Base-by-base conservation (phyloP, 2,113 vertebrate genomes). In the Nannospalax galili region DNA sequence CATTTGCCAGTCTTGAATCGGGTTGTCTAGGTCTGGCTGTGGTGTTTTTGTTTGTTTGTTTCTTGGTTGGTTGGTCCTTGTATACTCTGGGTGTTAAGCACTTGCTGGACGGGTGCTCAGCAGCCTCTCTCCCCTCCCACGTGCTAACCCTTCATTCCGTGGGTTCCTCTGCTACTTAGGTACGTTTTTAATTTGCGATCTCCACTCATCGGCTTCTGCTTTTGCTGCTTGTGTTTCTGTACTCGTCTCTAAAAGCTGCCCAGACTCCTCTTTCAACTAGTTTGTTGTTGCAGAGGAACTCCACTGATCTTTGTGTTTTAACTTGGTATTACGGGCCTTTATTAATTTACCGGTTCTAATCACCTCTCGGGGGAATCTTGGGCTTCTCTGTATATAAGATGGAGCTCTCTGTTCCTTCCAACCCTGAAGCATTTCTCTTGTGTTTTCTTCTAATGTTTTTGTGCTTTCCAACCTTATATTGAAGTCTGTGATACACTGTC, bases 1-100 rank as follows among this genome's bases (percentile, higher is more conserved):
- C 6, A 0, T n/a, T 67, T 77, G 17, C 42, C 58, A 0, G 0
- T 30, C 35, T 37, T 30, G 35, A 8, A n/a, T 35, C 40, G 5
- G 20, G 64, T 14, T 65, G 73, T 45, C 28, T 64, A 62, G n/a
- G 5, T 58, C 22, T 77, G 1, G 15, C 73, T 74, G 74, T 52
- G 11, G 48, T 52, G 77, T 42, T 67, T n/a, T n/a, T n/a, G n/a
- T n/a, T n/a, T n/a, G n/a, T n/a, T n/a, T n/a, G n/a, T n/a, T n/a
- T n/a, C n/a, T n/a, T n/a, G n/a, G n/a, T n/a, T 35, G 20, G 28
- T 52, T 52, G 40, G 17, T 45, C 19, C 40, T 24, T 58, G 52
- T 40, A 48, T 60, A 16, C 40, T 37, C 52, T 87, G 24, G 4
- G 5, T 32, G 12, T 48, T 19, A 17, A 52, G 16, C 8, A 7